phyloP scores from a whole-genome alignment of 2,888 invertebrate species.

The Physocephala rufipes region DNA sequence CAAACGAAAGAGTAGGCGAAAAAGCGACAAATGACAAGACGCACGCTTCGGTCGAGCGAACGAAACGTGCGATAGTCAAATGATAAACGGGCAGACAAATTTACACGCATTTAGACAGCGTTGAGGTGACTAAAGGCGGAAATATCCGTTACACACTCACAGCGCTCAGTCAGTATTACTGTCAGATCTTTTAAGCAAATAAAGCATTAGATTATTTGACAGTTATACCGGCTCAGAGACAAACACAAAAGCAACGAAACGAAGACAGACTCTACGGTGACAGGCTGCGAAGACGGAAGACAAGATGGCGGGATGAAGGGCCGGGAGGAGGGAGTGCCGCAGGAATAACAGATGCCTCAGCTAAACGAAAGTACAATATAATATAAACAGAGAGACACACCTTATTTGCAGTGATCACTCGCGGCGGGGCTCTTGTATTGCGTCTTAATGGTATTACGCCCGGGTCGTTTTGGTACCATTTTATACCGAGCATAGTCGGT shows the following conservation, averaged over 20 bases:
- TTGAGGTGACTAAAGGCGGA: no score
- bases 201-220: constrained; percentile 26
- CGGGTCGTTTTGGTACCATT: background rate
- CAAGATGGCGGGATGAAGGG: no score
- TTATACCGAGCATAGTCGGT: constrained; percentile 17
- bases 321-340: no score
- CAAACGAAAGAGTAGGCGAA: background rate
- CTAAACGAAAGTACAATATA: background rate
- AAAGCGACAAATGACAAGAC: background rate
- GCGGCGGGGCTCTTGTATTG: no score
- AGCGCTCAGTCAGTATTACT: constrained; percentile 1
- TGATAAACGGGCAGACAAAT: background rate
- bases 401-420: constrained; percentile 20
- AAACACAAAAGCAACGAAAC: background rate
- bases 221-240: background rate
- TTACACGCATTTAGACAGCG: no score
- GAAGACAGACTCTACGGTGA: no score
- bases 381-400: constrained; percentile 12
- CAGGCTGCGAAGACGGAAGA: no score
- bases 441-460: no score
- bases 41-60: no score
- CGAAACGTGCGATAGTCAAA: no score
- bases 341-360: no score
- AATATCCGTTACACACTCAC: no score
- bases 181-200: constrained; percentile 26